Evolutionary conservation across 2,888 invertebrate genomes (phyloP), one percentile per base, ranked within the genome.

Genomic region (Xestia xanthographa): DNA sequence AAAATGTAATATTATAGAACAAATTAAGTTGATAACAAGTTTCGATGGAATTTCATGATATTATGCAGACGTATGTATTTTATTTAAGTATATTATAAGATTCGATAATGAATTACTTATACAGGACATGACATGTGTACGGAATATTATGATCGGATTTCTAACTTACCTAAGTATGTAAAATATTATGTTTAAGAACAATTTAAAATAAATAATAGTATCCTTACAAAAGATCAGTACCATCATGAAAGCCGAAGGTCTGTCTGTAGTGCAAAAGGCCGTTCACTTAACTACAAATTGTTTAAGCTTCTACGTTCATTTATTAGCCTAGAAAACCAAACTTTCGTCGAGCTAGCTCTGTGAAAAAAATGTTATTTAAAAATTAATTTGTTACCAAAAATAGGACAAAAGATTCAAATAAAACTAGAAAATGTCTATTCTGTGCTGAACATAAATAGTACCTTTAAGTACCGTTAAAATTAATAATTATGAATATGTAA

Each of bases 1-100:
- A 87, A 82, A 75, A 67, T 66, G 76, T 77, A 38, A 69, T 80
- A 71, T 81, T 80, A 73, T 45, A 67, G 38, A 67, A 60, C 65
- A 73, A 82, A 79, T 82, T 76, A 79, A 48, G 34, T 34, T 68
- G 43, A 76, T 72, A 65, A 17, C 48, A 72, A 72, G 72, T 72
- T 75, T 71, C 11, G 48, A 71, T 75, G 29, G 12, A 73, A 62
- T 72, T 68, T 17, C 41, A 58, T 4, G 56, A 41, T 66, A 14
- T 45, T 12, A 20, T n/a, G n/a, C 22, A 29, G 11, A 6, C 8
- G n/a, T 53, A 53, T 72, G n/a, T 53, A 53, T 73, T 73, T 63
- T 14, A 72, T 73, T 63, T 22, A 34, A 34, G 1, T 34, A 45
- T 53, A 45, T 0, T 1, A 38, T 4, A 29, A 0, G n/a, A 17